Evolutionary conservation across 2,113 vertebrate species (phyloP).

Genomic region (Poeciliopsis retropinna): DNA sequence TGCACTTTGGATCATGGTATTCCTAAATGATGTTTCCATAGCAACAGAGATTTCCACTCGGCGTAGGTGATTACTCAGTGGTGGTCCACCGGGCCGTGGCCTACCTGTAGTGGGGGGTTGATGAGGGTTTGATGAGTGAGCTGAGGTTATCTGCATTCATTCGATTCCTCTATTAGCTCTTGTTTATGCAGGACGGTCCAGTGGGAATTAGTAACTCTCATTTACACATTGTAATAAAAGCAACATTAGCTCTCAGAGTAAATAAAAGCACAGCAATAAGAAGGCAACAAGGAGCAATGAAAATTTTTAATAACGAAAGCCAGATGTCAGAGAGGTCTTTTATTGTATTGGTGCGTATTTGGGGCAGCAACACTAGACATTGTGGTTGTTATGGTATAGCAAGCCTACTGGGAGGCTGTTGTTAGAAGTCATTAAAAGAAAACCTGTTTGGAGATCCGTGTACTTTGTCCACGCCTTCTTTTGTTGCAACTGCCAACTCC

Average conservation of each 20-base stretch:
- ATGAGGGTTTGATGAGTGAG: conserved; percentile 10
- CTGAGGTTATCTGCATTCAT: conserved; percentile 4
- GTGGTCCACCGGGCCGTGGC: conserved; percentile 41
- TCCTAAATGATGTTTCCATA: conserved; percentile 55
- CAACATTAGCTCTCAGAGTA: conserved; percentile 6
- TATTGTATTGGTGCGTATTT: not conserved
- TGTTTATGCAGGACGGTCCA: conserved; percentile 3
- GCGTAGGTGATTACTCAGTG: conserved; percentile 52
- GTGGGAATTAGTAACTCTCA: conserved; percentile 19
- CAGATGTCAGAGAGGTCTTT: not conserved
- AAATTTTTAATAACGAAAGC: not conserved
- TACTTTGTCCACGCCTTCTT: not conserved
- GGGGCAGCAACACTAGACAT: not conserved
- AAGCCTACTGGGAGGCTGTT: not conserved
- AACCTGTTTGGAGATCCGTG: not conserved
- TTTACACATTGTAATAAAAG: conserved; percentile 25
- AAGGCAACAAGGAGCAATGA: not conserved
- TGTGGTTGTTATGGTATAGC: not conserved
- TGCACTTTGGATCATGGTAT: conserved; percentile 23
- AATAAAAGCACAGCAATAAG: conserved; percentile 9
- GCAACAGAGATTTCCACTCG: conserved; percentile 58
- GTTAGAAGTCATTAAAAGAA: not conserved
- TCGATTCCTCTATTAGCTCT: conserved; percentile 41
- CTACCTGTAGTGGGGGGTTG: conserved; percentile 30
- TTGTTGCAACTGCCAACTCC: not conserved